Evolutionary conservation across 2,113 vertebrate genomes (phyloP).

Genomic region (Axis porcinus): DNA sequence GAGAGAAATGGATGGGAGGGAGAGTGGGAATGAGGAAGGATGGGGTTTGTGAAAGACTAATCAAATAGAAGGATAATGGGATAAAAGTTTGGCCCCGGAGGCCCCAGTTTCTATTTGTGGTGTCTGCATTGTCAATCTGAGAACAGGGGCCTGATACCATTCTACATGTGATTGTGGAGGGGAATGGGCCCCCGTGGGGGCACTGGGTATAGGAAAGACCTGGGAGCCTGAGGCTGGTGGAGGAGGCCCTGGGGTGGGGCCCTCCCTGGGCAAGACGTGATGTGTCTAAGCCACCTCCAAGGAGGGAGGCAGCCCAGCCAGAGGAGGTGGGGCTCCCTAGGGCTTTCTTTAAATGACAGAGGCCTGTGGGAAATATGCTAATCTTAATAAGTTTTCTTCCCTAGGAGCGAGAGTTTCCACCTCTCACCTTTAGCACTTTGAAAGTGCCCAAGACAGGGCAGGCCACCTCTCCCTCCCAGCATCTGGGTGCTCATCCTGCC

Average conservation of each 20-base stretch:
- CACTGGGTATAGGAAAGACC: background rate
- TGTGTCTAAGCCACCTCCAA: background rate
- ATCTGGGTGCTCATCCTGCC: background rate
- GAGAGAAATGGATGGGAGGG: background rate
- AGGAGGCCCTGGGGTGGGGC: background rate
- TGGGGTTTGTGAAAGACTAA: background rate
- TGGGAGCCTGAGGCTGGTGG: background rate
- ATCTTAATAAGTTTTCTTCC: background rate
- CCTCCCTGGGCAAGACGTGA: background rate
- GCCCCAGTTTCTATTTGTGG: background rate
- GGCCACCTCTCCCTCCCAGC: too few relatives aligned
- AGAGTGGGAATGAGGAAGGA: background rate
- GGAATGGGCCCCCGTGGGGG: rapidly evolving
- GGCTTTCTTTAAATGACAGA: background rate
- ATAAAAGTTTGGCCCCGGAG: background rate
- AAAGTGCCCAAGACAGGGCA: background rate
- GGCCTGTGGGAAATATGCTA: background rate
- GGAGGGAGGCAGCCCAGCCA: background rate
- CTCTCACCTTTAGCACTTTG: background rate
- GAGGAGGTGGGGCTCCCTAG: background rate
- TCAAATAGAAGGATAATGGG: background rate
- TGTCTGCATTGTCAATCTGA: too few relatives aligned
- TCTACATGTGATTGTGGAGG: background rate
- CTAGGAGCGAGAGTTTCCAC: background rate
- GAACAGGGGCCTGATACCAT: background rate